phyloP scores from a whole-genome alignment of 2,888 invertebrate genomes.

The Gymnoscelis rufifasciata region DNA sequence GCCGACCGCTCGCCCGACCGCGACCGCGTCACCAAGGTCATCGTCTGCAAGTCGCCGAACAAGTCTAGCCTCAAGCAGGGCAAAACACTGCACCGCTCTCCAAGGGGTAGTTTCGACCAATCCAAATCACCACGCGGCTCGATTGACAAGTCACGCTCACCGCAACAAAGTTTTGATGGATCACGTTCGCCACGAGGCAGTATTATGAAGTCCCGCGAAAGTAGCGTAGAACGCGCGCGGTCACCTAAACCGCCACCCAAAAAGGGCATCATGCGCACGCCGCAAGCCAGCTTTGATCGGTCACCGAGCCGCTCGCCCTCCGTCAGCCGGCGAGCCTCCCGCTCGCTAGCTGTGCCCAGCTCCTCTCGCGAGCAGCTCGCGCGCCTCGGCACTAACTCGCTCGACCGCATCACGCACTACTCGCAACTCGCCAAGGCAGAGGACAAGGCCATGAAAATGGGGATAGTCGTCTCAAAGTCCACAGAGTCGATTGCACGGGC shows the following conservation, averaged over 20 bases:
- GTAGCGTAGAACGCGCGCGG: slow-evolving; percentile 61
- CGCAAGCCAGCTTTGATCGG: slow-evolving; percentile 71
- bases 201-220: slow-evolving; percentile 72
- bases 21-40: slow-evolving; percentile 72
- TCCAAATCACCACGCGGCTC: slow-evolving; percentile 76
- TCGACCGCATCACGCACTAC: slow-evolving; percentile 71
- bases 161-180: slow-evolving; percentile 78
- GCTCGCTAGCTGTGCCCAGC: slow-evolving; percentile 41
- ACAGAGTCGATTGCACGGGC: slow-evolving; percentile 76
- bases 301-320: slow-evolving; percentile 71
- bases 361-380: slow-evolving; percentile 57
- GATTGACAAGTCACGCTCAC: slow-evolving; percentile 78
- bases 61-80: slow-evolving; percentile 69
- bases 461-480: slow-evolving; percentile 77
- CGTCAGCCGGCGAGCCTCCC: slow-evolving; percentile 64
- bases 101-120: slow-evolving; percentile 76
- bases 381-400: slow-evolving; percentile 68
- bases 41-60: slow-evolving; percentile 73
- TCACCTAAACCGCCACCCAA: slow-evolving; percentile 73
- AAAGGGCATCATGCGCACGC: slow-evolving; percentile 74
- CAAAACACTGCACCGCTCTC: slow-evolving; percentile 68
- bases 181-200: slow-evolving; percentile 70
- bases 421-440: slow-evolving; percentile 73
- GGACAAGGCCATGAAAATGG: slow-evolving; percentile 74
- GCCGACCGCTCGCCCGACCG: slow-evolving; percentile 53